A percentile compares a stretch with the other conserved stretches of the same genome.
Conservation (phyloP, 2,888 invertebrate genomes). For the Apantesis nais region DNA sequence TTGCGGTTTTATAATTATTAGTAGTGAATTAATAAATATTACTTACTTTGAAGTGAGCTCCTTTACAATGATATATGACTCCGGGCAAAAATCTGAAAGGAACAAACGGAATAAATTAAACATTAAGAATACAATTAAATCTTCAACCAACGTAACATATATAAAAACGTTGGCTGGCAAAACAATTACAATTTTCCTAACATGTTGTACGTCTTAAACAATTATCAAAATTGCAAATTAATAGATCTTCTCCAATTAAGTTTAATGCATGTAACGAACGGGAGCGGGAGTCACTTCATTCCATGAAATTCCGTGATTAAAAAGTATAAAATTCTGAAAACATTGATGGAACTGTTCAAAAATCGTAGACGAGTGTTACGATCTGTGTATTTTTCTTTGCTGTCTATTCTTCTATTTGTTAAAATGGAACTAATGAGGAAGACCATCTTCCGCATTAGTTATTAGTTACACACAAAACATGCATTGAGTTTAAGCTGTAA, state of each 20-base stretch:
- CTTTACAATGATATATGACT: constrained; percentile 80
- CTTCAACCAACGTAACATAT: not conserved
- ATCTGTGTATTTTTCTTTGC: too few species aligned
- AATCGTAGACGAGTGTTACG: too few species aligned
- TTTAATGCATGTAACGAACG: constrained; percentile 56
- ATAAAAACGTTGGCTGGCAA: constrained; percentile 51
- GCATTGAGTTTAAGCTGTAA: constrained; percentile 65
- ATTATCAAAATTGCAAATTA: constrained; percentile 74
- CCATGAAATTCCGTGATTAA: too few species aligned
- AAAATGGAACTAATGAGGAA: too few species aligned
- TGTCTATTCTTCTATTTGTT: too few species aligned
- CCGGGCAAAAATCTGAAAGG: constrained; percentile 81
- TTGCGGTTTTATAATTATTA: constrained; percentile 32
- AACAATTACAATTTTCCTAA: constrained; percentile 83
- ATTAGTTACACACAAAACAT: constrained; percentile 47
- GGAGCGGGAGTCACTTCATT: too few species aligned
- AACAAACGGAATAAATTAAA: constrained; percentile 34
- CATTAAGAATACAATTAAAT: not conserved
- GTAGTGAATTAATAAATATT: not conserved
- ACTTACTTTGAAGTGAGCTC: constrained; percentile 78
- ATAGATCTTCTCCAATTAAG: constrained; percentile 64
- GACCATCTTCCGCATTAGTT: too few species aligned
- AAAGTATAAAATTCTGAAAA: not conserved
- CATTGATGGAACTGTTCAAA: too few species aligned
- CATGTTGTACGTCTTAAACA: constrained; percentile 79